A percentile compares a stretch with the other conserved stretches of the same genome.
These are phyloP conservation scores for Chloroclystis v-ata DNA, from an alignment of 2,888 invertebrate genomes.

Conservation along the genomic window DNA sequence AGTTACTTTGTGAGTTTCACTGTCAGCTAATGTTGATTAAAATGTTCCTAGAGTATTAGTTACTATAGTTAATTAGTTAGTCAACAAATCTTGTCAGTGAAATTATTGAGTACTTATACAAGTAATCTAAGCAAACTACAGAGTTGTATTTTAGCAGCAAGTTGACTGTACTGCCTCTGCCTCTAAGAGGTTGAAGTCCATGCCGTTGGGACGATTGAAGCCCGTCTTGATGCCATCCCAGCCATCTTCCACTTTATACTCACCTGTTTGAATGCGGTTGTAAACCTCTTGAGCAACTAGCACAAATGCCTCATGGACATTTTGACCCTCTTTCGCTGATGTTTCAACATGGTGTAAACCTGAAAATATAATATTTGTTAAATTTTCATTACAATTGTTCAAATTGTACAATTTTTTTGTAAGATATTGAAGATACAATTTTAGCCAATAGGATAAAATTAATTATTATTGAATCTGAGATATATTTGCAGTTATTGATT, in stretches of 20 bases:
- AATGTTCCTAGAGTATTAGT: background rate
- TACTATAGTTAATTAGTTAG: background rate
- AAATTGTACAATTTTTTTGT: no score
- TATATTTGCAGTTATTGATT: no score
- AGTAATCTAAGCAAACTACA: conserved; percentile 6
- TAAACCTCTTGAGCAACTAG: conserved; percentile 94
- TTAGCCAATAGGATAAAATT: no score
- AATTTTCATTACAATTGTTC: no score
- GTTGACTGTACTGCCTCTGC: conserved; percentile 93
- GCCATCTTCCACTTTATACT: conserved; percentile 95
- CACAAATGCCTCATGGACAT: conserved; percentile 95
- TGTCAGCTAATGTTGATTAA: background rate
- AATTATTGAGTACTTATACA: conserved; percentile 2
- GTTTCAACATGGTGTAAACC: conserved; percentile 94
- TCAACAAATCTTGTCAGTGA: background rate
- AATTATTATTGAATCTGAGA: no score
- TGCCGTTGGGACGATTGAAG: conserved; percentile 87
- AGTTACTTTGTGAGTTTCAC: conserved; percentile 4
- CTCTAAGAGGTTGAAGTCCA: conserved; percentile 91
- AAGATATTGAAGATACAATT: no score
- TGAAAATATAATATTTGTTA: conserved; percentile 31
- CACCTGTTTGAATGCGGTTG: conserved; percentile 92
- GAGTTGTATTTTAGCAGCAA: conserved; percentile 81
- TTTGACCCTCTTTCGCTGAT: conserved; percentile 94
- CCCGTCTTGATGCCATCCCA: conserved; percentile 99